Base-by-base conservation (phyloP, 2,113 vertebrate genomes). In the Trematomus loennbergii region DNA sequence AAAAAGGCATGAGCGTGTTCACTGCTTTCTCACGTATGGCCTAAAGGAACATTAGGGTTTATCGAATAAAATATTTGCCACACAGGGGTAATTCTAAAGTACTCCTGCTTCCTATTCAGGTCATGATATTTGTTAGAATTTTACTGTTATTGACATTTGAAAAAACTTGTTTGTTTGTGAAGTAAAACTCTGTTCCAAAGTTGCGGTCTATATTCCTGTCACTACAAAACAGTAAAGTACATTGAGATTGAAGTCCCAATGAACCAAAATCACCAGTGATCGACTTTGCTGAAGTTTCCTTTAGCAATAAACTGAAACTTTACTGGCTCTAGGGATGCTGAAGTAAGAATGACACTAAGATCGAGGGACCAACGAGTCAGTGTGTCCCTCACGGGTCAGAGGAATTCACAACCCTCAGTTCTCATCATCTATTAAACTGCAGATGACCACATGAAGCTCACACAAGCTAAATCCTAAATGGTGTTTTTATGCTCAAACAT, bases 401-500 rank as follows among this genome's bases (percentile, higher is more conserved):
- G 29, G 29, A 40, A 40, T 7, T 22, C 13, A 52, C 18, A 63
- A 16, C 11, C 2, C 8, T 2, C 8, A 22, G 22, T 33, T 17
- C 29, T 40, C n/a, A 0, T 1, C 16, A 49, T 52, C 45, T 45
- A 71, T 46, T 22, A 55, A 60, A 40, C 40, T 29, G 54, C 43
- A 59, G 36, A 48, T 36, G 49, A 3, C 15, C 8, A 15, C 58
- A 20, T 45, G 18, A 57, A 67, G 12, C 36, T 45, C 3, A 22
- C 16, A 53, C 3, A 54, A 49, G 17, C 12, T n/a, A 9, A 66
- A 40, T n/a, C 9, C 2, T n/a, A 29, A 17, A 22, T 43, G 5
- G 25, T 25, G 8, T 69, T 57, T 53, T 75, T 43, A 48, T 36
- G 57, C 61, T 57, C 29, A 20, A 11, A 73, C 33, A 81, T 46